Evolutionary conservation across 2,113 vertebrate genomes (phyloP).

Genomic region (Urocitellus parryii): DNA sequence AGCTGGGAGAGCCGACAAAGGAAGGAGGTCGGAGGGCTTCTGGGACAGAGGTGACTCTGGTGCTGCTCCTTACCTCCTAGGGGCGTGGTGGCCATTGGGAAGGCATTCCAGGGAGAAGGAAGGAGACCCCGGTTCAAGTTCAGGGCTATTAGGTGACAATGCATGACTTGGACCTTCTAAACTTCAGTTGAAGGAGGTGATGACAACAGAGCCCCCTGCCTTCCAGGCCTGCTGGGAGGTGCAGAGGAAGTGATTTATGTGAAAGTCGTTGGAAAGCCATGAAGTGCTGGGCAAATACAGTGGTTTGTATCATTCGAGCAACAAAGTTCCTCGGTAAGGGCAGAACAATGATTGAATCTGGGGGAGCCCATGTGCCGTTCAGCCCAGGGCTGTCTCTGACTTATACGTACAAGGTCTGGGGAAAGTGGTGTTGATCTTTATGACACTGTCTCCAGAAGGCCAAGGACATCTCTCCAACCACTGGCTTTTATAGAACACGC

Average conservation of each 20-base stretch:
- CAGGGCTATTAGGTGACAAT: not conserved
- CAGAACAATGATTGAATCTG: not conserved
- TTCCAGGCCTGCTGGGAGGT: not conserved
- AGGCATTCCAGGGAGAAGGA: not conserved
- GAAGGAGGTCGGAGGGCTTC: not conserved
- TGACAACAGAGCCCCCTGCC: not conserved
- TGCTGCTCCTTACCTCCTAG: too few relatives aligned
- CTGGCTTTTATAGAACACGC: slow-evolving; percentile 1
- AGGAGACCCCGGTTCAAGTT: not conserved
- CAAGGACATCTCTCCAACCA: not conserved
- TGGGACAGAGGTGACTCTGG: not conserved
- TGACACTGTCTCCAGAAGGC: not conserved
- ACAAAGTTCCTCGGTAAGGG: not conserved
- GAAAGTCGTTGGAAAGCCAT: not conserved
- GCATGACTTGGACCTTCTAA: not conserved
- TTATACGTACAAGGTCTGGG: not conserved
- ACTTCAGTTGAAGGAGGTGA: not conserved
- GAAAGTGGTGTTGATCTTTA: not conserved
- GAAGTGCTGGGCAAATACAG: not conserved
- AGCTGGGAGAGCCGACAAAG: too few relatives aligned
- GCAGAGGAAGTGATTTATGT: not conserved
- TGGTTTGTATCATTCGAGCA: not conserved
- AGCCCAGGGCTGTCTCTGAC: not conserved
- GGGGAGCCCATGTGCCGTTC: not conserved
- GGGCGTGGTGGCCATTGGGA: not conserved